Evolutionary conservation across 1,140 invertebrate species (phyloP).

Genomic region (Pseudoatta argentina): DNA sequence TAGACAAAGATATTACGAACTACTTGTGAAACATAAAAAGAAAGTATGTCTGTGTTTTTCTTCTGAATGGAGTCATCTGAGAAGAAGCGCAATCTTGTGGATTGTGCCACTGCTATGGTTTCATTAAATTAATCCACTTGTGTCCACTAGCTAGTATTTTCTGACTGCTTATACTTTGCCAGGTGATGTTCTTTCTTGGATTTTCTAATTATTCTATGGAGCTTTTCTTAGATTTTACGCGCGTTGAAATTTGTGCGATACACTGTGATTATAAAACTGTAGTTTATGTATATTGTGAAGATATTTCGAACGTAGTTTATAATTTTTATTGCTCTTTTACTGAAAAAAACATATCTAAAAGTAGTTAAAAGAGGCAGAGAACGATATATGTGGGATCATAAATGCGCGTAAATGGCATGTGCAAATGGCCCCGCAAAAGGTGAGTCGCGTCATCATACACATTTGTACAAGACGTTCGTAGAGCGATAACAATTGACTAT

Average conservation of each 20-base stretch:
- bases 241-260: background rate
- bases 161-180: background rate
- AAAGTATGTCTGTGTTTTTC: slow-evolving; percentile 14
- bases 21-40: slow-evolving; percentile 16
- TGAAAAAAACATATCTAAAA: background rate
- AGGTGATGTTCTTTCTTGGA: background rate
- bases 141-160: slow-evolving; percentile 5
- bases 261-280: background rate
- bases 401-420: slow-evolving; percentile 45
- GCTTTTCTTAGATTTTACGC: slow-evolving; percentile 10
- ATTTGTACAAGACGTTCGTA: slow-evolving; percentile 60
- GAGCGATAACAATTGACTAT: slow-evolving; percentile 74
- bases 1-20: slow-evolving; percentile 13
- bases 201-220: background rate
- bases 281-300: too few species aligned
- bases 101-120: background rate
- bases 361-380: slow-evolving; percentile 9
- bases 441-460: slow-evolving; percentile 54
- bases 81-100: slow-evolving; percentile 11
- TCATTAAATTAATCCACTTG: slow-evolving; percentile 48
- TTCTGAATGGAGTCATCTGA: slow-evolving; percentile 4
- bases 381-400: slow-evolving; percentile 36
- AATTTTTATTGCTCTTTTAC: slow-evolving; percentile 26
- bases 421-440: slow-evolving; percentile 57
- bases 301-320: background rate